Evolutionary conservation across 2,888 invertebrate species (phyloP).

Genomic region (Spialia ferax): DNA sequence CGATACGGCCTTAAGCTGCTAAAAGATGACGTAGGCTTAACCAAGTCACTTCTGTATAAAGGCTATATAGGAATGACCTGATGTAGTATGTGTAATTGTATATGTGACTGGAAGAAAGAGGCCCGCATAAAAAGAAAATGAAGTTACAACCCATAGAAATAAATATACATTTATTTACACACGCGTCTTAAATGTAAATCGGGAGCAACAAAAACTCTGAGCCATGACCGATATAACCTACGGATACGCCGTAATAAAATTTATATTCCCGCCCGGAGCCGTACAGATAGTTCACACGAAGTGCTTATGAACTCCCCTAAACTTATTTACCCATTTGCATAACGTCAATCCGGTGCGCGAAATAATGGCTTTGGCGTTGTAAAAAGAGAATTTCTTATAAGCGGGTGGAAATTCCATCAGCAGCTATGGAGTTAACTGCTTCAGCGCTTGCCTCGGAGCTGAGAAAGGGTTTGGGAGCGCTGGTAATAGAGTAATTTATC

Average conservation of each 20-base stretch:
- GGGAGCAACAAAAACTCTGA: slow-evolving; percentile 13
- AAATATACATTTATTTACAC: no score
- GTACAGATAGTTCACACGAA: slow-evolving; percentile 38
- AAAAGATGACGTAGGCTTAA: slow-evolving; percentile 10
- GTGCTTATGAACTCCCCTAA: slow-evolving; percentile 48
- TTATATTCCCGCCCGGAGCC: slow-evolving; percentile 19
- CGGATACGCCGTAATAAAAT: slow-evolving; percentile 29
- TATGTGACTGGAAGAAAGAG: background rate
- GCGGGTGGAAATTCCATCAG: slow-evolving; percentile 66
- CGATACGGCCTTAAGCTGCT: no score
- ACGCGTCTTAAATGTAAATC: background rate
- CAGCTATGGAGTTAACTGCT: slow-evolving; percentile 19
- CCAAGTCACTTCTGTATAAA: no score
- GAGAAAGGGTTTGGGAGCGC: slow-evolving; percentile 63
- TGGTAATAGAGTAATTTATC: slow-evolving; percentile 83
- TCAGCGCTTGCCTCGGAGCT: slow-evolving; percentile 50
- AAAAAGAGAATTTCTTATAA: slow-evolving; percentile 64
- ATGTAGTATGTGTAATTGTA: no score
- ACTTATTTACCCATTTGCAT: slow-evolving; percentile 57
- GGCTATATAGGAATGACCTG: no score
- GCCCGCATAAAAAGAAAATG: background rate
- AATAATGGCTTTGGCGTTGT: slow-evolving; percentile 64
- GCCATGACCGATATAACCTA: slow-evolving; percentile 18
- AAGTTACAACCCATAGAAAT: background rate
- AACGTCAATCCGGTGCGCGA: slow-evolving; percentile 55